Evolutionary conservation across 2,888 invertebrate species (phyloP).

Genomic region (Thymelicus sylvestris): DNA sequence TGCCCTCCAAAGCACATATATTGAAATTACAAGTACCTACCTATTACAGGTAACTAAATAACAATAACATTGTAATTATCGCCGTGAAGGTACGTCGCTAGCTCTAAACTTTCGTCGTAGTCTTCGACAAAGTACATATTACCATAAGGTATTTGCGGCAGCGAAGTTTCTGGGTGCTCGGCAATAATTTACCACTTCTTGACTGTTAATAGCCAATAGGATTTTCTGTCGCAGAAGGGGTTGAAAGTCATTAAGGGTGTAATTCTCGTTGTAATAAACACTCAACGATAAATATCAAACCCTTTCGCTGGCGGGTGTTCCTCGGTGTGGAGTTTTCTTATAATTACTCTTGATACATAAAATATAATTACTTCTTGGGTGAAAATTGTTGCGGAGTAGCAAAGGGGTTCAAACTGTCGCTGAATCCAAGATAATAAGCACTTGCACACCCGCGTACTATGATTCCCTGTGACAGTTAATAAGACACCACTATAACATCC

Average conservation of each 20-base stretch:
- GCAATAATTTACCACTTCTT: constrained; percentile 76
- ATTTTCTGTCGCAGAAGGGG: constrained; percentile 73
- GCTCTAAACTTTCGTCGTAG: constrained; percentile 1
- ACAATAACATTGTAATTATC: not conserved
- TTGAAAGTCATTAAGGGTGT: constrained; percentile 83
- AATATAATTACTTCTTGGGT: constrained; percentile 7
- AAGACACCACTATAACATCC: no score
- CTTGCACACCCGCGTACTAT: no score
- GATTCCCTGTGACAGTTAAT: no score
- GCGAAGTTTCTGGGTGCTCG: constrained; percentile 54
- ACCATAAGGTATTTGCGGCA: constrained; percentile 66
- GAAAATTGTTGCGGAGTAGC: not conserved
- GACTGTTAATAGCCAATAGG: constrained; percentile 83
- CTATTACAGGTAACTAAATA: no score
- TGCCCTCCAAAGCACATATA: no score
- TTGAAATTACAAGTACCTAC: no score
- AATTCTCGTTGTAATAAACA: constrained; percentile 84
- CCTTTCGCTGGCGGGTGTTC: constrained; percentile 53
- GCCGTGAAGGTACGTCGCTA: not conserved
- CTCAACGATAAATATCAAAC: constrained; percentile 80
- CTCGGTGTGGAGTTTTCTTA: constrained; percentile 25
- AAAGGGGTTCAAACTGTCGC: no score
- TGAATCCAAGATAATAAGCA: no score
- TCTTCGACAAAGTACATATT: constrained; percentile 51
- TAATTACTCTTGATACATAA: constrained; percentile 28